Evolutionary conservation across 2,797 vertebrate species (phyloP), one percentile per base, ranked within the genome.

Genomic region (Picus viridis): DNA sequence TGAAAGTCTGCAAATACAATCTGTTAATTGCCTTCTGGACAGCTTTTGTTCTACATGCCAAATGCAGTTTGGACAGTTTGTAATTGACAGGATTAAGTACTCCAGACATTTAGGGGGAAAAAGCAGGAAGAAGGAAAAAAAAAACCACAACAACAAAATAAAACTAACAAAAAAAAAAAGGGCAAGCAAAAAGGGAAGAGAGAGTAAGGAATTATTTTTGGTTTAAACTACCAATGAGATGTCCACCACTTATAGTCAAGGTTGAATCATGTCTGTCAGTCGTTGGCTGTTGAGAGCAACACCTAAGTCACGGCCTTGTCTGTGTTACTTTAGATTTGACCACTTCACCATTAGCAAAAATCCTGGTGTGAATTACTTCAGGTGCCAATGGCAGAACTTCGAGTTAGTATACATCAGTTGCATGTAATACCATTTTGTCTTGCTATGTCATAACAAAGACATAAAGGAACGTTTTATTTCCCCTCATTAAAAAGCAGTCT

Each of bases 11-110:
- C 54, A 82, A 90, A 88, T 0, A 1, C 22, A 76, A 54, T 54
- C 76, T 93, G 53, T 32, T 93, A 86, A 86, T 86, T 92, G 71
- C 74, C 74, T 76, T 89, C 76, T 92, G 77, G 76, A 53, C 56
- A 68, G 59, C 77, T 93, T 92, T 91, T 94, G 53, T 89, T 94
- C 39, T 2, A 1, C 30, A 58, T 68, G 80, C 56, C 76, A 93
- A 85, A 77, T 89, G 62, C 27, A 72, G 23, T 90, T 93, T 69
- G 62, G 32, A 85, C 26, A 23, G 39, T 89, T 63, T 83, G 32
- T 93, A 75, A 87, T 47, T 4, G 1, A 26, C 59, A 81, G 49
- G 74, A 65, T 75, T 92, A 86, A 83, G 20, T 59, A 17, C 15
- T 79, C 9, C 19, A 56, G 74, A 36, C 30, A 45, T 64, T 51